A percentile compares a stretch with the other conserved stretches of the same genome.
Evolutionary conservation across 1,140 invertebrate species (phyloP).

Genomic region (Saccostrea cuccullata): DNA sequence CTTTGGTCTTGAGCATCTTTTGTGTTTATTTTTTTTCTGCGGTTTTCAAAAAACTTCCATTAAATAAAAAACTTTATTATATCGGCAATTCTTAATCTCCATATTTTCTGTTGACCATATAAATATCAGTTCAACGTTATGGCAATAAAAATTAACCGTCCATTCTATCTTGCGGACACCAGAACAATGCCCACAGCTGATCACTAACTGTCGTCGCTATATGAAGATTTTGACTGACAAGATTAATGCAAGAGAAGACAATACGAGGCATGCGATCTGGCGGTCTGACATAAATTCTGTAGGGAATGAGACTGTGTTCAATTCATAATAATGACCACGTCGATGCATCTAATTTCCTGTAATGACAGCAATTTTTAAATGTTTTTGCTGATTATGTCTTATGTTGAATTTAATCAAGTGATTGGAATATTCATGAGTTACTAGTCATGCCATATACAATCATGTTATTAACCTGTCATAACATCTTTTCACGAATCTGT

Average conservation of each 20-base stretch:
- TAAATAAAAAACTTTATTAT: neutral
- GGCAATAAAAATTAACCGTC: conserved; percentile 21
- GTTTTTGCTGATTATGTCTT: neutral
- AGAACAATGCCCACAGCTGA: conserved; percentile 1
- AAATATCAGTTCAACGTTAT: neutral
- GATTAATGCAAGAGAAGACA: conserved; percentile 20
- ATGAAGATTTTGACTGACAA: conserved; percentile 19
- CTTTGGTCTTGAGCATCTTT: neutral
- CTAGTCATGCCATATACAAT: neutral
- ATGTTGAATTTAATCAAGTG: neutral
- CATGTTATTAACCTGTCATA: neutral
- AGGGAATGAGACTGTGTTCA: neutral
- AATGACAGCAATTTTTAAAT: neutral
- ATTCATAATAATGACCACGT: neutral
- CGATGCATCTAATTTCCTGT: neutral
- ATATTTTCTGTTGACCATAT: neutral
- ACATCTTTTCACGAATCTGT: neutral
- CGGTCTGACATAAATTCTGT: neutral
- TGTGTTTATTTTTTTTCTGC: neutral
- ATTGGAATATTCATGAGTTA: neutral
- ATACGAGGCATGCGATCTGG: neutral
- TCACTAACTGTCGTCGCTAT: conserved; percentile 18
- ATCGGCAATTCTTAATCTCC: conserved; percentile 23
- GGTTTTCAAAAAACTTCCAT: neutral
- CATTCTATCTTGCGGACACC: neutral